Conservation (phyloP, 2,113 vertebrate species). For the Eleginops maclovinus region DNA sequence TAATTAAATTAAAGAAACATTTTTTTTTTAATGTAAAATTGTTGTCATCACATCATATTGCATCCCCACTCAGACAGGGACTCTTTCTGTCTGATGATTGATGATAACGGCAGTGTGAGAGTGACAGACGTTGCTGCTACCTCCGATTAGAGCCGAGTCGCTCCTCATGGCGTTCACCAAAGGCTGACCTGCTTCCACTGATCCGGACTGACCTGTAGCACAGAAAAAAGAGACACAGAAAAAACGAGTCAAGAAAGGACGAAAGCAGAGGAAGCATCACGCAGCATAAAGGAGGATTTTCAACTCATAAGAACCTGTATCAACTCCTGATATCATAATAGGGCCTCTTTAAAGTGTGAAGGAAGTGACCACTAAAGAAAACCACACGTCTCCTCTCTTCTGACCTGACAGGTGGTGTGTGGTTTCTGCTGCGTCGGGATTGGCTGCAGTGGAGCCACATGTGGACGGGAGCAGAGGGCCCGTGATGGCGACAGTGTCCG, state of each 20-base stretch:
- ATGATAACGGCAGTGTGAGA: background rate
- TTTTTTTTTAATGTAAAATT: too few relatives aligned
- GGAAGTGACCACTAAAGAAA: too few relatives aligned
- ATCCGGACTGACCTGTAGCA: slow-evolving; percentile 90
- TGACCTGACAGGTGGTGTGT: slow-evolving; percentile 91
- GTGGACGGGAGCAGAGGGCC: slow-evolving; percentile 86
- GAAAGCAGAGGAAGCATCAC: too few relatives aligned
- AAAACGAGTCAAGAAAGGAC: background rate
- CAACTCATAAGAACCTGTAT: too few relatives aligned
- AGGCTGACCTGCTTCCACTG: slow-evolving; percentile 87
- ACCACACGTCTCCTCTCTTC: background rate
- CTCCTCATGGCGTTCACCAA: slow-evolving; percentile 87
- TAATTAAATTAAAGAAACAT: too few relatives aligned
- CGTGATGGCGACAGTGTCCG: slow-evolving; percentile 80
- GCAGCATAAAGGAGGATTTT: too few relatives aligned
- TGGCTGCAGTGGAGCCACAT: slow-evolving; percentile 84
- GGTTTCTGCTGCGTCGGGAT: slow-evolving; percentile 86
- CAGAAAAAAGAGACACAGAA: slow-evolving; percentile 50
- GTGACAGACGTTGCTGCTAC: slow-evolving; percentile 70
- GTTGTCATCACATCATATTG: too few relatives aligned
- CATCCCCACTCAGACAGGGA: background rate
- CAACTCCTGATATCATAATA: too few relatives aligned
- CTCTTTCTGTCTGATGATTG: background rate
- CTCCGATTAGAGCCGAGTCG: slow-evolving; percentile 94
- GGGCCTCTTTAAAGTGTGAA: too few relatives aligned